These are phyloP conservation scores for Chionoecetes opilio DNA, from an alignment of 1,140 invertebrate genomes.

Conservation along the genomic window DNA sequence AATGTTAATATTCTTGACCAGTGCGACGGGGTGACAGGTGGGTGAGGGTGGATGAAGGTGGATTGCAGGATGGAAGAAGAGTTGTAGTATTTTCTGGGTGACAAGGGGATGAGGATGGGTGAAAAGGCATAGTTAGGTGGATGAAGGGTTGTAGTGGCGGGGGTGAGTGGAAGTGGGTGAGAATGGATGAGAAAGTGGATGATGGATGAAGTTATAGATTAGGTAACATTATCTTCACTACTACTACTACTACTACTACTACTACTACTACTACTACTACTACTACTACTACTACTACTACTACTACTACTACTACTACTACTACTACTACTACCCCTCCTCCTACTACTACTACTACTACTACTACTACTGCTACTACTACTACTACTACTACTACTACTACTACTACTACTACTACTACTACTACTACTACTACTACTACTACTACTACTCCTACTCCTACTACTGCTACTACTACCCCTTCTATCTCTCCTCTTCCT, in stretches of 20 bases:
- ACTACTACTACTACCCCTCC: neutral
- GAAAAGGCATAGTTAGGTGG: no score
- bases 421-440: neutral
- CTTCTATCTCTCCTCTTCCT: no score
- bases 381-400: conserved; percentile 11
- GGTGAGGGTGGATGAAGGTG: neutral
- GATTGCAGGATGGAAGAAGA: neutral
- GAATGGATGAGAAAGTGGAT: neutral
- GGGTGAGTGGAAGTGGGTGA: neutral
- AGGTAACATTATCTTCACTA: no score
- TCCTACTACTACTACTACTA: neutral
- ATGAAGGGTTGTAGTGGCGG: no score
- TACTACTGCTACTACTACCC: no score
- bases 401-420: conserved; percentile 12
- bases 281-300: conserved; percentile 30
- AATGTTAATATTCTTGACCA: no score
- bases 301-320: conserved; percentile 29
- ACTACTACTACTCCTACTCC: no score
- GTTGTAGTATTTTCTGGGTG: neutral
- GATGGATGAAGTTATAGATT: no score
- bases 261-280: conserved; percentile 29
- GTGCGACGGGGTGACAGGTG: no score
- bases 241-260: conserved; percentile 19
- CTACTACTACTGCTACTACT: conserved; percentile 1
- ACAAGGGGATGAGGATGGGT: no score